Evolutionary conservation across 1,140 invertebrate genomes (phyloP), one percentile per base, ranked within the genome.

Genomic region (Drosophila punjabiensis): DNA sequence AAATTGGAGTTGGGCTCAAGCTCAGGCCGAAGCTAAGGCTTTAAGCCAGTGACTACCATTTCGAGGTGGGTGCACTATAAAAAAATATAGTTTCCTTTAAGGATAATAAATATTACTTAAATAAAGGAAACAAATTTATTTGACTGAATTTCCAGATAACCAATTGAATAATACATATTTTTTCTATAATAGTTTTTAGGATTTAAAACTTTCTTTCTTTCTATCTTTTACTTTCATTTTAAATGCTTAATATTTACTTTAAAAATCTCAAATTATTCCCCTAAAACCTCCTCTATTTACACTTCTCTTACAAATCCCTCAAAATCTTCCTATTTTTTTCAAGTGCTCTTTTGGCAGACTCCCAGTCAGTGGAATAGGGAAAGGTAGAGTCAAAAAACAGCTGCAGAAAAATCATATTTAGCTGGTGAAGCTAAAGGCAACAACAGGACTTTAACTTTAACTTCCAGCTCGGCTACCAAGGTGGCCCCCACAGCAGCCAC

Each of bases 321-420:
- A 28, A 24, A 28, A 16, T n/a, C 3, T 18, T 8, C 0, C 7
- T 7, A n/a, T 9, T 71, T 66, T 56, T 4, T 16, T 6, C 6
- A 0, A 39, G 64, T 71, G 65, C 14, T 0, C 16, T 47, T 32
- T 55, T 32, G 24, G 63, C 32, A 56, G 50, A 56, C 68, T 71
- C 33, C 32, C 68, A 71, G 64, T 71, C 67, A 43, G 55, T 58
- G 63, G 47, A 14, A 63, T 62, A 56, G 61, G 68, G 47, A 78
- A 68, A 78, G 77, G 74, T 62, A 81, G 53, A 78, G 73, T 82
- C 77, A 74, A 60, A 78, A 78, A 89, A 74, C 82, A 90, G 86
- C 85, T 89, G 85, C 82, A 90, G 68, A 67, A 69, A 87, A 88
- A 89, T 89, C 85, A 84, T 88, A 88, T 88, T 88, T 88, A 81